Percentiles rank a stretch among this genome's conserved stretches.
Conservation (phyloP, 2,888 invertebrate species). For the Lasioglossum malachurum region DNA sequence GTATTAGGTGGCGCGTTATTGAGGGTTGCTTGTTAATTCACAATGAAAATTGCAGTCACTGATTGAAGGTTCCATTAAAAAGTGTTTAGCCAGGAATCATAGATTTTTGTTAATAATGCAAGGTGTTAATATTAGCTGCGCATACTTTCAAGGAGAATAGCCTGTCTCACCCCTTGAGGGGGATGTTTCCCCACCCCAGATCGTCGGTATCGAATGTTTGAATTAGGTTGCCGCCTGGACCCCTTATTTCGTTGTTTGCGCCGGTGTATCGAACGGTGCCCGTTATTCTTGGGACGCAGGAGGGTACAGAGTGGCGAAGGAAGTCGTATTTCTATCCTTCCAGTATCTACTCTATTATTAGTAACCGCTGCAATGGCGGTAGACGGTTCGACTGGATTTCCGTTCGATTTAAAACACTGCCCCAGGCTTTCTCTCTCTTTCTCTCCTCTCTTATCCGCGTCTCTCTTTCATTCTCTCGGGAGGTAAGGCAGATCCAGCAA, state of each 20-base stretch:
- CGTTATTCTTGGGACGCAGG: constrained; percentile 71
- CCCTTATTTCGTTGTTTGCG: constrained; percentile 37
- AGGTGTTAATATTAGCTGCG: no score
- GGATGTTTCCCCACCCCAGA: neutral
- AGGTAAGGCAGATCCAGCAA: neutral
- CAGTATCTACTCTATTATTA: constrained; percentile 75
- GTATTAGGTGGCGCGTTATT: no score
- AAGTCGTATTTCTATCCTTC: constrained; percentile 73
- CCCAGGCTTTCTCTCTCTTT: neutral
- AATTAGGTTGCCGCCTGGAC: constrained; percentile 56
- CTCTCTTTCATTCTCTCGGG: neutral
- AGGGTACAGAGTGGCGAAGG: constrained; percentile 67
- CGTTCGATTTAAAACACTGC: constrained; percentile 67
- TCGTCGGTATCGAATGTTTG: constrained; percentile 38
- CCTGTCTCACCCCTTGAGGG: neutral
- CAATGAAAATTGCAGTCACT: no score
- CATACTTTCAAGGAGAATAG: no score
- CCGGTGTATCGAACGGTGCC: constrained; percentile 57
- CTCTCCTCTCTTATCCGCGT: neutral
- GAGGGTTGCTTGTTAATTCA: no score
- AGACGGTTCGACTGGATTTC: constrained; percentile 68
- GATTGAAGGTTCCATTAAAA: no score
- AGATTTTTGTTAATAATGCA: no score
- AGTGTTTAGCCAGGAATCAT: no score
- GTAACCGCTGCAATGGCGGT: constrained; percentile 61